These are phyloP conservation scores for Hypena proboscidalis DNA, from an alignment of 2,888 invertebrate genomes.

Conservation along the genomic window DNA sequence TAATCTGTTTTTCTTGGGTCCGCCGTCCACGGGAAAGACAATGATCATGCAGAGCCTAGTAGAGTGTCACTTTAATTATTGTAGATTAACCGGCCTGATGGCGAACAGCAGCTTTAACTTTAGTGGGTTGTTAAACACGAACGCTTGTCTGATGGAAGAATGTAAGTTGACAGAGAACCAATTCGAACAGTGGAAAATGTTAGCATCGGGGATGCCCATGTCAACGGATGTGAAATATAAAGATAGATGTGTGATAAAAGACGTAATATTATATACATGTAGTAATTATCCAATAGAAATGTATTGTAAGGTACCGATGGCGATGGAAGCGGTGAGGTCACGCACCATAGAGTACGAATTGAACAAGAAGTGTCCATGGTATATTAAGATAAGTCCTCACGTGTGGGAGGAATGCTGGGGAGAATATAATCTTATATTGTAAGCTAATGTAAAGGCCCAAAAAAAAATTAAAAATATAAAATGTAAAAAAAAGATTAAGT, in stretches of 20 bases:
- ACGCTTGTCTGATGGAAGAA: constrained; percentile 50
- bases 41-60: constrained; percentile 38
- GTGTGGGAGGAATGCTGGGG: too few relatives aligned
- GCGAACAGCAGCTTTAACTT: constrained; percentile 42
- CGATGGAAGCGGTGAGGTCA: neutral
- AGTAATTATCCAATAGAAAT: constrained; percentile 16
- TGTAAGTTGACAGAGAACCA: constrained; percentile 50
- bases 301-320: neutral
- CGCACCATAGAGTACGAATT: too few relatives aligned
- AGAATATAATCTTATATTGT: too few relatives aligned
- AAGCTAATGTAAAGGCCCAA: too few relatives aligned
- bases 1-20: constrained; percentile 21
- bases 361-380: too few relatives aligned
- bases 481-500: too few relatives aligned
- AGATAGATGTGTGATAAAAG: constrained; percentile 12
- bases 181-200: constrained; percentile 52
- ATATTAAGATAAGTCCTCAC: too few relatives aligned
- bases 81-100: constrained; percentile 38
- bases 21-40: constrained; percentile 24
- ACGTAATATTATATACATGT: constrained; percentile 17
- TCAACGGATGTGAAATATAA: constrained; percentile 38
- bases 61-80: constrained; percentile 18
- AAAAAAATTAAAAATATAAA: too few relatives aligned
- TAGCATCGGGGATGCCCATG: constrained; percentile 40
- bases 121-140: constrained; percentile 28